These are phyloP conservation scores for Hippopotamyrus pictus DNA, from an alignment of 2,797 vertebrate genomes.

Conservation along the genomic window DNA sequence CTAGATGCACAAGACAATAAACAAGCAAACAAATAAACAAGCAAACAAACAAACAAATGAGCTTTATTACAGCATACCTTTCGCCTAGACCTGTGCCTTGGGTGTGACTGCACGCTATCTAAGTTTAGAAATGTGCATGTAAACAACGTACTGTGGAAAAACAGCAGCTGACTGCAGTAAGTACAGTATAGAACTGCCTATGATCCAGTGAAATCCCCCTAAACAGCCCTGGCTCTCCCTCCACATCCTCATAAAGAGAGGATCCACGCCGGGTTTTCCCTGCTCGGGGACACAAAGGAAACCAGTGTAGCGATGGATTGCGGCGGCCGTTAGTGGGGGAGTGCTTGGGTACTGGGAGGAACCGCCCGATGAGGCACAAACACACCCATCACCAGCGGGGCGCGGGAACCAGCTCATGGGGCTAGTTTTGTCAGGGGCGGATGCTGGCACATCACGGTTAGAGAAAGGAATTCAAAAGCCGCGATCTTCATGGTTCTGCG, in stretches of 20 bases:
- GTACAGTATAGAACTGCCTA: neutral
- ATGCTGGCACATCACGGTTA: neutral
- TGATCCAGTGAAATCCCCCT: neutral
- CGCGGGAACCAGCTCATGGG: neutral
- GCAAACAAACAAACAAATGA: neutral
- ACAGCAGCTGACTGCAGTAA: neutral
- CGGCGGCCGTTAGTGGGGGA: neutral
- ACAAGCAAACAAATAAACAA: neutral
- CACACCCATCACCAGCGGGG: neutral
- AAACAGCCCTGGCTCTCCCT: neutral
- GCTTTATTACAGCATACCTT: neutral
- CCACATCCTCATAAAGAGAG: neutral
- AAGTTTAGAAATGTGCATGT: neutral
- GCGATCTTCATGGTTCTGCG: neutral
- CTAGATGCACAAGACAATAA: neutral
- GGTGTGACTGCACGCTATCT: neutral
- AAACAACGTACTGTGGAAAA: neutral
- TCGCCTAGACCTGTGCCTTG: neutral
- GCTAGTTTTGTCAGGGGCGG: neutral
- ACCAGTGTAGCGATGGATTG: neutral
- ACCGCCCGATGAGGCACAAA: neutral
- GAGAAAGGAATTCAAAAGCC: neutral
- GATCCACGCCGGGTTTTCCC: neutral
- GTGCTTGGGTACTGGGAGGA: neutral
- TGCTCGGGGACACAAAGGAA: neutral